phyloP scores from a whole-genome alignment of 2,888 invertebrate species.

The Ectobius pallidus region DNA sequence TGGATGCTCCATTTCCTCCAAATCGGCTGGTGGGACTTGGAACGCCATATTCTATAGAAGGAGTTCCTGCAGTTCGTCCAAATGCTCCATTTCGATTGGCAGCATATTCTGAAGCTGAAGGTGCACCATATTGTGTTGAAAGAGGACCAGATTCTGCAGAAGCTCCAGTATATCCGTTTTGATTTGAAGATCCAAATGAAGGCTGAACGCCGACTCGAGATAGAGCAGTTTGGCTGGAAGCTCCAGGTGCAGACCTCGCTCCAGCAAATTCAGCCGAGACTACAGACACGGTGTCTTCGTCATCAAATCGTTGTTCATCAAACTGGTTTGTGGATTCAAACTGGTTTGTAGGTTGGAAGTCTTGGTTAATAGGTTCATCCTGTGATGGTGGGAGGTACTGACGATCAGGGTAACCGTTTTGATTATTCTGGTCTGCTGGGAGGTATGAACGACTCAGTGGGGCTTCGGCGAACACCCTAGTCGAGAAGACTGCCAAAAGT shows the following conservation, averaged over 20 bases:
- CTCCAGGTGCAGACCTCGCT: neutral
- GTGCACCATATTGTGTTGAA: neutral
- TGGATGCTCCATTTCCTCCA: neutral
- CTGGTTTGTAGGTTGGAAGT: too few relatives aligned
- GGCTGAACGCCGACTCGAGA: neutral
- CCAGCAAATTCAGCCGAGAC: neutral
- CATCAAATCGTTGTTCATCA: neutral
- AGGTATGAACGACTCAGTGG: neutral
- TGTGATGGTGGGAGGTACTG: neutral
- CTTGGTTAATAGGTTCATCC: neutral
- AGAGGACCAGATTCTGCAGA: neutral
- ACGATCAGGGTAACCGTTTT: neutral
- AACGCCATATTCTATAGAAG: neutral
- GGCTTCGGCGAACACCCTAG: neutral
- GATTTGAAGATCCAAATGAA: neutral
- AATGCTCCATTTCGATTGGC: too few relatives aligned
- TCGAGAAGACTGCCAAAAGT: too few relatives aligned
- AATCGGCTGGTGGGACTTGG: neutral
- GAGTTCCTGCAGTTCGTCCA: neutral
- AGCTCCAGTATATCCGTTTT: neutral
- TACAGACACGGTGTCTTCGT: slow-evolving; percentile 2
- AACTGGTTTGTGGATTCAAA: neutral
- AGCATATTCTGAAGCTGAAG: neutral
- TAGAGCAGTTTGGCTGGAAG: neutral
- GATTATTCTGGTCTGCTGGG: neutral